Conservation (phyloP, 2,888 invertebrate genomes). For the Pristionchus exspectatus region DNA sequence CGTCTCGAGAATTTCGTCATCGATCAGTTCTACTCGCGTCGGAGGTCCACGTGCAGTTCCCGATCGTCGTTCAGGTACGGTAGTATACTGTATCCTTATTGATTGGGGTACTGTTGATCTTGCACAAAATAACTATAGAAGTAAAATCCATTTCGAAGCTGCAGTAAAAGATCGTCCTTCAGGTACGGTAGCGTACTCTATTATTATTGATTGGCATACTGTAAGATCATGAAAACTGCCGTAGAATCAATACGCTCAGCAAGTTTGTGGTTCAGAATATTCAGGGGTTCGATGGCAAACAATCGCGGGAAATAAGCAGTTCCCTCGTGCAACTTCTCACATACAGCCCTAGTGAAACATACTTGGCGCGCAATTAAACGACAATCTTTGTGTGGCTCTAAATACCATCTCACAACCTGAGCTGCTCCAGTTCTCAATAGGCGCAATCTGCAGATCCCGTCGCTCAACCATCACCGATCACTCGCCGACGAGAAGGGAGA, state of each 20-base stretch:
- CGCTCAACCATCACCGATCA: conserved; percentile 52
- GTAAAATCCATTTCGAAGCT: no score
- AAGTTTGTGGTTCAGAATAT: no score
- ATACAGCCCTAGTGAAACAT: neutral
- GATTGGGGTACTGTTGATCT: neutral
- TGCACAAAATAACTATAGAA: no score
- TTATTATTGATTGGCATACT: no score
- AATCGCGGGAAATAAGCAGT: neutral
- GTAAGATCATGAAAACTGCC: no score
- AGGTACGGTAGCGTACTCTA: no score
- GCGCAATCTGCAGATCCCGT: conserved; percentile 22
- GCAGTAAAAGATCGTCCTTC: no score
- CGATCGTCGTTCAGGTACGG: conserved; percentile 64
- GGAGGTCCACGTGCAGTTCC: conserved; percentile 67
- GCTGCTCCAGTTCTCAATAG: neutral
- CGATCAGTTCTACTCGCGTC: conserved; percentile 69
- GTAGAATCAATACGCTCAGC: no score
- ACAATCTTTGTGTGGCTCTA: no score
- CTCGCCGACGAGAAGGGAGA: conserved; percentile 22
- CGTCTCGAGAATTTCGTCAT: conserved; percentile 70
- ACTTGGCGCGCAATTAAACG: no score
- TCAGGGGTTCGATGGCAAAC: no score
- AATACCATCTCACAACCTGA: no score
- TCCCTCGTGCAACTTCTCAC: neutral
- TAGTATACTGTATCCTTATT: neutral